phyloP scores from a whole-genome alignment of 2,113 vertebrate genomes.

The Hyla sarda region DNA sequence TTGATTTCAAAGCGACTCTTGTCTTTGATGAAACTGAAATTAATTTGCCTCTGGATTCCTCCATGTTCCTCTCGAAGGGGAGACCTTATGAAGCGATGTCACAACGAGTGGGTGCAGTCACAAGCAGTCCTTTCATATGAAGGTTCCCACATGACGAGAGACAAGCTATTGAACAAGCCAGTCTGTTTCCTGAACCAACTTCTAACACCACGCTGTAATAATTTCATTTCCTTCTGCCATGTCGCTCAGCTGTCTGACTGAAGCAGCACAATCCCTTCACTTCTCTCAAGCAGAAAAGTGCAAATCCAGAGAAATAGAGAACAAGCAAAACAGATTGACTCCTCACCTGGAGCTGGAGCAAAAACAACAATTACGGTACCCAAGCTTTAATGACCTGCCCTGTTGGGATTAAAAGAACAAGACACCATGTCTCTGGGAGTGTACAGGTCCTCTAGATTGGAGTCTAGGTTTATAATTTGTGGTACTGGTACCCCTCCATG shows the following conservation, averaged over 20 bases:
- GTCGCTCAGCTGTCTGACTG: conserved; percentile 18
- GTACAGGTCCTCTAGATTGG: no score
- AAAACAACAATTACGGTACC: no score
- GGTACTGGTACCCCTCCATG: no score
- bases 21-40: conserved; percentile 46
- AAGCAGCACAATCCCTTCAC: conserved; percentile 33
- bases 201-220: conserved; percentile 20
- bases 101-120: conserved; percentile 6
- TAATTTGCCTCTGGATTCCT: conserved; percentile 6
- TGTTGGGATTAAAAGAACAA: no score
- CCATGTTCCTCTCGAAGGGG: background rate
- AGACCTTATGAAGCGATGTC: conserved; percentile 30
- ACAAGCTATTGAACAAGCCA: conserved; percentile 16
- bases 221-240: conserved; percentile 19
- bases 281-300: conserved; percentile 41
- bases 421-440: no score
- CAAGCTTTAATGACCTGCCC: no score
- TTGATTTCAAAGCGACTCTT: conserved; percentile 39
- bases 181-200: background rate
- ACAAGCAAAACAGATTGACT: conserved; percentile 33
- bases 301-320: conserved; percentile 27
- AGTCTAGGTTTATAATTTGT: no score
- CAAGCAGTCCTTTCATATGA: conserved; percentile 7
- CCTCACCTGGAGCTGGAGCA: background rate
- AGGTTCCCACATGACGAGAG: conserved; percentile 26